phyloP scores from a whole-genome alignment of 2,888 invertebrate species.

The Xylota segnis region DNA sequence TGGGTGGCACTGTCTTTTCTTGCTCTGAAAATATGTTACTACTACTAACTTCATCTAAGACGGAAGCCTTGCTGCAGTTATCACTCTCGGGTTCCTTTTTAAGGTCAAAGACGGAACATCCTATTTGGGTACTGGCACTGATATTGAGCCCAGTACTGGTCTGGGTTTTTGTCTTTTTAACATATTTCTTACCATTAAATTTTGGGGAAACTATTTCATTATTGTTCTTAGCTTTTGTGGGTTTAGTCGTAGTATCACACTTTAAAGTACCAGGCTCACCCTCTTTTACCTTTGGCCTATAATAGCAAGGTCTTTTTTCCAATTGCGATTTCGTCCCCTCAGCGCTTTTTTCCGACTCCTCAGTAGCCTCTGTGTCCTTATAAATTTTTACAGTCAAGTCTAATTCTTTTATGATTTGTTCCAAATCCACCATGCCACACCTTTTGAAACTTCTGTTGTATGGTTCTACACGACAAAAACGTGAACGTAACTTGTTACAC shows the following conservation, averaged over 20 bases:
- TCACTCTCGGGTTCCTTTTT: too few relatives aligned
- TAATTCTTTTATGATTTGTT: constrained; percentile 26
- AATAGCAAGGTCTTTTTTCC: too few relatives aligned
- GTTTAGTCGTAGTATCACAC: background rate
- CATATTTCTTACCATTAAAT: background rate
- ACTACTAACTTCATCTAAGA: too few relatives aligned
- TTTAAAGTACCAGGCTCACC: background rate
- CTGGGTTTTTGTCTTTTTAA: background rate
- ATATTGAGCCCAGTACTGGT: background rate
- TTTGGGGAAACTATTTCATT: background rate
- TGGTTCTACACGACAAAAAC: background rate
- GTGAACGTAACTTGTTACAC: constrained; percentile 30
- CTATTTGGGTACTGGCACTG: too few relatives aligned
- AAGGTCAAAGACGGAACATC: too few relatives aligned
- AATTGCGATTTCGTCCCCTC: background rate
- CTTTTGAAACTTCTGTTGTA: background rate
- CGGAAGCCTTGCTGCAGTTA: too few relatives aligned
- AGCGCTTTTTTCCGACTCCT: background rate
- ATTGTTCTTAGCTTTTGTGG: background rate
- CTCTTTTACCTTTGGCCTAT: background rate
- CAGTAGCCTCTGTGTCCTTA: constrained; percentile 16
- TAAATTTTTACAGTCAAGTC: constrained; percentile 14
- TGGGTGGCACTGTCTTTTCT: too few relatives aligned
- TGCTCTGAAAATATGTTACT: too few relatives aligned
- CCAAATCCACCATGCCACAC: background rate